Conservation (phyloP, 1,140 invertebrate genomes). For the Drosophila tristis region DNA sequence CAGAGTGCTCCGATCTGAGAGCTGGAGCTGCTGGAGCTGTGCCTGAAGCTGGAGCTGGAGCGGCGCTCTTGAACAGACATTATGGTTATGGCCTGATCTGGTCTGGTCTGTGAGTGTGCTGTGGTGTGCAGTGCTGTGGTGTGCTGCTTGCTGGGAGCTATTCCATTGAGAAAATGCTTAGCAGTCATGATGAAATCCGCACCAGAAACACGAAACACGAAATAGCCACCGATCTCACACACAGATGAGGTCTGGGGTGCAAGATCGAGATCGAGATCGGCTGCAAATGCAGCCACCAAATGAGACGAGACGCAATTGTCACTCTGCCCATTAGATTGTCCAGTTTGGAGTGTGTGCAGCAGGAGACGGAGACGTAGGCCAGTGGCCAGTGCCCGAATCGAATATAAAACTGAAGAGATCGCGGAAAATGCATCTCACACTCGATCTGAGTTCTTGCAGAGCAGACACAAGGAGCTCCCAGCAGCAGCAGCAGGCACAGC, state of each 20-base stretch:
- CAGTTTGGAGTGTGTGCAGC: slow-evolving; percentile 28
- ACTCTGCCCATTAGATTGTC: slow-evolving; percentile 65
- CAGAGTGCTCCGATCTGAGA: slow-evolving; percentile 21
- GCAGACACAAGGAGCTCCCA: slow-evolving; percentile 51
- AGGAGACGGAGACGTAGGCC: background rate
- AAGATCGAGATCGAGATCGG: slow-evolving; percentile 53
- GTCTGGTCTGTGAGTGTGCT: slow-evolving; percentile 12
- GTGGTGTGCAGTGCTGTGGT: background rate
- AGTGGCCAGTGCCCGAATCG: slow-evolving; percentile 11
- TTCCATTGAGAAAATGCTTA: slow-evolving; percentile 73
- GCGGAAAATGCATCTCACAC: slow-evolving; percentile 78
- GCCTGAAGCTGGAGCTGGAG: slow-evolving; percentile 9
- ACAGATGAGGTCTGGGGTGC: slow-evolving; percentile 58
- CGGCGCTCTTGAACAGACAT: slow-evolving; percentile 61
- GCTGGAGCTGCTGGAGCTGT: slow-evolving; percentile 12
- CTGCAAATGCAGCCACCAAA: slow-evolving; percentile 36
- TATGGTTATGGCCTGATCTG: slow-evolving; percentile 1
- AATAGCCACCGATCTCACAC: slow-evolving; percentile 36
- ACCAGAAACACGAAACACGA: slow-evolving; percentile 74
- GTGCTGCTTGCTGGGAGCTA: slow-evolving; percentile 23
- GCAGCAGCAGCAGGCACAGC: background rate
- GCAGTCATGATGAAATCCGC: slow-evolving; percentile 67
- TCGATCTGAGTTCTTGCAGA: slow-evolving; percentile 77
- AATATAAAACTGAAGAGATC: slow-evolving; percentile 77
- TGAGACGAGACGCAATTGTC: slow-evolving; percentile 63